phyloP scores from a whole-genome alignment of 2,113 vertebrate species.

The Speoplatyrhinus poulsoni region DNA sequence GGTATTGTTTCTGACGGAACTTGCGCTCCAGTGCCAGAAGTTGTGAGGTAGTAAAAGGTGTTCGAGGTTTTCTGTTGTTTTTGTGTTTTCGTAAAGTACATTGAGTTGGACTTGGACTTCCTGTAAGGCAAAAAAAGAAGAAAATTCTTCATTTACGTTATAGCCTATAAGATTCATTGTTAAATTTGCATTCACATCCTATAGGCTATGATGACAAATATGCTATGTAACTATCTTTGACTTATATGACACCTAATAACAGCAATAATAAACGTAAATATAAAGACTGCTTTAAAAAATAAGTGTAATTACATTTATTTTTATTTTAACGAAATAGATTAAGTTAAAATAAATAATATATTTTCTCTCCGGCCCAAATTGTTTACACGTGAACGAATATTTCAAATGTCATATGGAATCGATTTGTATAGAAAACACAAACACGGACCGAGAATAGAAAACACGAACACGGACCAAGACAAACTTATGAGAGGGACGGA shows the following conservation, averaged over 20 bases:
- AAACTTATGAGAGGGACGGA: slow-evolving; percentile 25
- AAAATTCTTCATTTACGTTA: no score
- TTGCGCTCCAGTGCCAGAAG: slow-evolving; percentile 84
- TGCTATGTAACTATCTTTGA: no score
- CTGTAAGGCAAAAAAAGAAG: slow-evolving; percentile 24
- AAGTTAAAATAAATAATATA: no score
- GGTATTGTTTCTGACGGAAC: slow-evolving; percentile 85
- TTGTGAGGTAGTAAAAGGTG: slow-evolving; percentile 85
- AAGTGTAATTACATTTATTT: no score
- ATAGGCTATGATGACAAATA: not conserved
- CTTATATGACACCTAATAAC: no score
- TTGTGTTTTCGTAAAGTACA: slow-evolving; percentile 82
- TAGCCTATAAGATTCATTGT: not conserved
- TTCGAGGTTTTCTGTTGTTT: slow-evolving; percentile 85
- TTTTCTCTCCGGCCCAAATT: no score
- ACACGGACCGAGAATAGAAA: no score
- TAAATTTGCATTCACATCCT: not conserved
- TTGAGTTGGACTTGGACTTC: slow-evolving; percentile 64
- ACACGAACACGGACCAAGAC: not conserved
- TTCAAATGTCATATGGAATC: no score
- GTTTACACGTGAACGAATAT: no score
- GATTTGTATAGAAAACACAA: not conserved
- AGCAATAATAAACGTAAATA: no score
- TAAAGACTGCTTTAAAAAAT: no score
- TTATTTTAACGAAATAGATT: no score